Base-by-base conservation (phyloP, 2,888 invertebrate genomes). In the Saturnia japonica region DNA sequence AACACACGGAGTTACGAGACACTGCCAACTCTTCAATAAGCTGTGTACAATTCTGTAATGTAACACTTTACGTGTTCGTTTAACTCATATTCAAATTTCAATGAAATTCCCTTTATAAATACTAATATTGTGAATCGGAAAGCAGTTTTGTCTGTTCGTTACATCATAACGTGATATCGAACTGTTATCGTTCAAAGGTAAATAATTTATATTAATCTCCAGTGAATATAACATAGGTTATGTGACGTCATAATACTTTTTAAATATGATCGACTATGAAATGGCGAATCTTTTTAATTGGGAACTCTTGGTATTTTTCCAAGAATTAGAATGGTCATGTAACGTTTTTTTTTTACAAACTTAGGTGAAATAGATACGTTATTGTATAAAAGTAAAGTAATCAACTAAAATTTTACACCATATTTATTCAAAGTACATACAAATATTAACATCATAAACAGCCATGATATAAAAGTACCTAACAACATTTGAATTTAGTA, bases 61-160 rank as follows among this genome's bases (percentile, higher is more conserved):
- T 64, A 64, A 64, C 64, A 64, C 40, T 40, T 64, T 64, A 34
- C 64, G 40, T 64, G 22, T 4, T 22, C 6, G 19, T 64, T 64
- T 40, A 40, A 28, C 19, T n/a, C 64, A 64, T 64, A 60, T 60
- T 60, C 57, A 64, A 64, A 64, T 64, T 64, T 40, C 19, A 34
- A 64, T 40, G 12, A 40, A 64, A n/a, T n/a, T 40, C 40, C 22
- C 12, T 19, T 64, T 40, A 40, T 40, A 64, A 19, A 64, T 64
- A 40, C n/a, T 40, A 34, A 64, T 64, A 40, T 40, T 64, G n/a
- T 64, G 40, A 64, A 64, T n/a, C 9, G 14, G 11, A 64, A 40
- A 64, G 64, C 19, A n/a, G 40, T 34, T 34, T 64, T 19, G 40
- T 64, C 40, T 64, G 64, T 64, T 40, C 28, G 12, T 60, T 60